phyloP scores from a whole-genome alignment of 2,888 invertebrate species.

The Macropis europaea region DNA sequence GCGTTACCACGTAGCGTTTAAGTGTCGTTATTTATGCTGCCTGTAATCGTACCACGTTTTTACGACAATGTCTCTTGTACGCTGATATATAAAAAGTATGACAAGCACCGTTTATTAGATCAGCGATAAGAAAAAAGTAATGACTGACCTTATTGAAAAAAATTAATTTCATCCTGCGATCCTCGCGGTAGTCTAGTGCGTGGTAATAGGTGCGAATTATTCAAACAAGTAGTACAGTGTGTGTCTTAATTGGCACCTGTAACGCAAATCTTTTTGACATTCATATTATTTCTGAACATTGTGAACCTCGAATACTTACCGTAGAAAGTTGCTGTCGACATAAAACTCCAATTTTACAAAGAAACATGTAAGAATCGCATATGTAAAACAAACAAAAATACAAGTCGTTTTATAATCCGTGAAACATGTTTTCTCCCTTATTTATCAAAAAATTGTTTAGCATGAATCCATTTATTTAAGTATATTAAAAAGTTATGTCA shows the following conservation, averaged over 20 bases:
- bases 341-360: conserved; percentile 70
- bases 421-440: not conserved
- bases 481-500: conserved; percentile 53
- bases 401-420: conserved; percentile 15
- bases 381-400: conserved; percentile 1
- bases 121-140: conserved; percentile 1
- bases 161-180: conserved; percentile 55
- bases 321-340: conserved; percentile 69
- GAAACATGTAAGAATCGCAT: conserved; percentile 54
- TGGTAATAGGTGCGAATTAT: conserved; percentile 69
- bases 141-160: conserved; percentile 4
- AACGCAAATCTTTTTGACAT: conserved; percentile 34
- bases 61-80: not conserved
- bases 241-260: conserved; percentile 72
- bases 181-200: conserved; percentile 69
- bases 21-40: conserved; percentile 7
- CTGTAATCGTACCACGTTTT: not conserved
- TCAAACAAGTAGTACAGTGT: conserved; percentile 69
- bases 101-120: conserved; percentile 12
- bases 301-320: conserved; percentile 54
- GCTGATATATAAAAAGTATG: conserved; percentile 14
- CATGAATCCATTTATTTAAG: conserved; percentile 56
- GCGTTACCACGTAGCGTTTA: conserved; percentile 20
- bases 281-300: not conserved
- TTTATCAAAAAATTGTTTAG: not conserved